Evolutionary conservation across 2,888 invertebrate genomes (phyloP).

Genomic region (Caenorhabditis angaria): DNA sequence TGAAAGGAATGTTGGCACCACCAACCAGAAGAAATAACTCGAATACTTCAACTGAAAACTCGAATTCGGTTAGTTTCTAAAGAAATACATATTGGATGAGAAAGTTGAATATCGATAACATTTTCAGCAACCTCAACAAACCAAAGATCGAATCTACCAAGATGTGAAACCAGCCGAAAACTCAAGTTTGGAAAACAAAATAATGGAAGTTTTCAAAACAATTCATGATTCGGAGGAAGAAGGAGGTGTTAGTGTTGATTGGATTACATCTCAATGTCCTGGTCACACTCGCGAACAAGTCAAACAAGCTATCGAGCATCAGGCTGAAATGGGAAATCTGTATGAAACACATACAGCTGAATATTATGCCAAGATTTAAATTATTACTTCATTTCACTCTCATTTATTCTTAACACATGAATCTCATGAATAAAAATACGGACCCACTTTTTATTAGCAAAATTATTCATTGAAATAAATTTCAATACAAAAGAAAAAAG

Average conservation of each 20-base stretch:
- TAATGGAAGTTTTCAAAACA: slow-evolving; percentile 10
- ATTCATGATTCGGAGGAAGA: slow-evolving; percentile 10
- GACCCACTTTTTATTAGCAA: not conserved
- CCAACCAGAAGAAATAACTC: slow-evolving; percentile 16
- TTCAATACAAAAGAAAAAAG: not conserved
- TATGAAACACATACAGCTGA: slow-evolving; percentile 20
- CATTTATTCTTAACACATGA: not conserved
- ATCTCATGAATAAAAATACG: not conserved
- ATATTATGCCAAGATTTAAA: slow-evolving; percentile 13
- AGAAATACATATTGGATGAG: no score
- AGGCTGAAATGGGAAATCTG: slow-evolving; percentile 16
- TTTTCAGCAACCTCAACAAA: not conserved
- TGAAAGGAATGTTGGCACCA: slow-evolving; percentile 35
- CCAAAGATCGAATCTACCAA: not conserved
- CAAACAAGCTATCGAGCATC: not conserved
- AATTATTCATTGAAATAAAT: not conserved
- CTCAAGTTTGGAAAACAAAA: not conserved
- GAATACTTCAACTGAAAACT: not conserved
- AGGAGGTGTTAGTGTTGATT: slow-evolving; percentile 14
- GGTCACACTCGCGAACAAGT: slow-evolving; percentile 8
- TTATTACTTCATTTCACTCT: slow-evolving; percentile 12
- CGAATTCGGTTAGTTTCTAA: not conserved
- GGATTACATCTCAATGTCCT: slow-evolving; percentile 14
- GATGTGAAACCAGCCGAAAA: not conserved
- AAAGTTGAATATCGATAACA: no score